Percentiles rank a stretch among this genome's conserved stretches.
phyloP scores from a whole-genome alignment of 2,113 vertebrate species.

The Leptocoma aspasia region DNA sequence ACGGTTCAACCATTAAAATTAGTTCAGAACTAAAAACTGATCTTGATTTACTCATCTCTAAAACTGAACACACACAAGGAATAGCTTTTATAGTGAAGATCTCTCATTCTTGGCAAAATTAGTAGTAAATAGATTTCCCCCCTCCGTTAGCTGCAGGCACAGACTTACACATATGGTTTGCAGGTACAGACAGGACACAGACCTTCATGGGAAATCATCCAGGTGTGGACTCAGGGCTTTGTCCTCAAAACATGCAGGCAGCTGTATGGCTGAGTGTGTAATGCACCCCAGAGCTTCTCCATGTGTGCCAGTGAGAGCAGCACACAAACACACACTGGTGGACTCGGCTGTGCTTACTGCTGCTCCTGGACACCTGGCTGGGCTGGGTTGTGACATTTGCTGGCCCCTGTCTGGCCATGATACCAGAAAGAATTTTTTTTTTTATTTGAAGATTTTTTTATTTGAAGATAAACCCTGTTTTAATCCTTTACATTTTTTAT shows the following conservation, averaged over 20 bases:
- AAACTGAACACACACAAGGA: not conserved
- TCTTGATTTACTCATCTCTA: not conserved
- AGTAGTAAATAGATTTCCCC: not conserved
- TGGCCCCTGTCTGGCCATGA: not conserved
- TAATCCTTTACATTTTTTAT: not conserved
- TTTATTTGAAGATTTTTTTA: too few relatives aligned
- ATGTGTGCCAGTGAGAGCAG: not conserved
- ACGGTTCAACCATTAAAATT: not conserved
- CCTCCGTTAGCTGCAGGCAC: not conserved
- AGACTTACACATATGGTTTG: not conserved
- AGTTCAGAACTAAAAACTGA: not conserved
- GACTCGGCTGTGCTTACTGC: not conserved
- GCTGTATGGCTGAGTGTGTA: fast-evolving
- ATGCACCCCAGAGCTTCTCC: not conserved
- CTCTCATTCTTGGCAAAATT: not conserved
- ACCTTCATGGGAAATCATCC: not conserved
- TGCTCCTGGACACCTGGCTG: not conserved
- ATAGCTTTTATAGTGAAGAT: fast-evolving
- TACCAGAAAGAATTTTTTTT: not conserved
- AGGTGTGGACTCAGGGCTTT: not conserved
- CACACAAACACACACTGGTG: not conserved
- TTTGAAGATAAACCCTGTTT: not conserved
- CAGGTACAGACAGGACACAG: fast-evolving
- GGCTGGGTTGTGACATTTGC: not conserved
- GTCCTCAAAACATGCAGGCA: not conserved